Conservation (phyloP, 2,797 vertebrate species). For the Sebastes matsubarae region DNA sequence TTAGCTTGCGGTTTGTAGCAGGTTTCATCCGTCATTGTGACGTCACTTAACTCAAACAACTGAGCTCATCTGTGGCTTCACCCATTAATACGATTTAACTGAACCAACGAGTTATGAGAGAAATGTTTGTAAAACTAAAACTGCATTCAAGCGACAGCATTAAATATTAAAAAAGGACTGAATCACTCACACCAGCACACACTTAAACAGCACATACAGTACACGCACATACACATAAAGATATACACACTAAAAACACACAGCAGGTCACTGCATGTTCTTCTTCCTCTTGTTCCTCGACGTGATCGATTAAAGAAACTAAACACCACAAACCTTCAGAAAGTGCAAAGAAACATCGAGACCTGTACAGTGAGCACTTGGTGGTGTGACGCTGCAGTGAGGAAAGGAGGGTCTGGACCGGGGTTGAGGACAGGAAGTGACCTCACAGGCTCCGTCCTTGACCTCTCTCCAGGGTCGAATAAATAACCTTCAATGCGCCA, state of each 20-base stretch:
- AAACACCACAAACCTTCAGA: background rate
- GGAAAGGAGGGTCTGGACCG: background rate
- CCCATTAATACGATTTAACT: background rate
- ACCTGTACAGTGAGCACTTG: slow-evolving; percentile 33
- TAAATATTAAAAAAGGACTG: background rate
- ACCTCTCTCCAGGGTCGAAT: background rate
- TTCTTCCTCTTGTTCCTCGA: slow-evolving; percentile 9
- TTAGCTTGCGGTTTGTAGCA: background rate
- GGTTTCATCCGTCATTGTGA: background rate
- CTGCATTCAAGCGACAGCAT: background rate
- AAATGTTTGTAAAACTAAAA: background rate
- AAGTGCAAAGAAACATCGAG: slow-evolving; percentile 42
- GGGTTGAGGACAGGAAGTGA: slow-evolving; percentile 7
- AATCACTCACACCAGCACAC: slow-evolving; percentile 10
- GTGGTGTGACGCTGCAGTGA: slow-evolving; percentile 6
- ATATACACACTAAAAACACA: slow-evolving; percentile 42
- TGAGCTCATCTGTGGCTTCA: background rate
- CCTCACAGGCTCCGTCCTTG: slow-evolving; percentile 25
- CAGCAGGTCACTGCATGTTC: slow-evolving; percentile 8
- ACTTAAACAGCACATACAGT: background rate
- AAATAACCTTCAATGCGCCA: slow-evolving; percentile 83
- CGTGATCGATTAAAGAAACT: background rate
- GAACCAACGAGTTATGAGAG: background rate
- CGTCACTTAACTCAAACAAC: background rate
- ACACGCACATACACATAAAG: background rate